A percentile compares a stretch with the other conserved stretches of the same genome.
Conservation (phyloP, 2,797 vertebrate genomes). For the Malacoraja senta region DNA sequence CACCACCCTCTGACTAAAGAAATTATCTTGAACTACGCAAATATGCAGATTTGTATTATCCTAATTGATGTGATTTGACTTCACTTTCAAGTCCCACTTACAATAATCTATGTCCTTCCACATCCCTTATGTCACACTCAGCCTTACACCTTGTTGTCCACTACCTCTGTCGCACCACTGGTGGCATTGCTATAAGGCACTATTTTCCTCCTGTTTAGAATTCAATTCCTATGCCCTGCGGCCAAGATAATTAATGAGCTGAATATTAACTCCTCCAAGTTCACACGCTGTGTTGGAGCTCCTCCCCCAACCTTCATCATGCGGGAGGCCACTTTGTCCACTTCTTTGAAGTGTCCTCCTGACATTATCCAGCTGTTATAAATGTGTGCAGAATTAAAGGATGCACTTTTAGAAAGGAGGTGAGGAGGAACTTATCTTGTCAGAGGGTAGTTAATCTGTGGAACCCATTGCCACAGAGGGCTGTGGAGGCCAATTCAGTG, state of each 20-base stretch:
- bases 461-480: too few relatives aligned
- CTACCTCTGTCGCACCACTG: neutral
- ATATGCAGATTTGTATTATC: neutral
- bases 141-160: neutral
- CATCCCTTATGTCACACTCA: neutral
- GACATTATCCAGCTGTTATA: neutral
- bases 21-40: neutral
- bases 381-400: too few relatives aligned
- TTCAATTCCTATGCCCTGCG: neutral
- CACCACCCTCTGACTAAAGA: too few relatives aligned
- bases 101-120: too few relatives aligned
- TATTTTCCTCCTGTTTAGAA: neutral
- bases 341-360: neutral
- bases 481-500: too few relatives aligned
- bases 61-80: conserved; percentile 16
- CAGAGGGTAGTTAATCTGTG: too few relatives aligned
- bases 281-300: neutral
- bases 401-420: too few relatives aligned
- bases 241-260: neutral
- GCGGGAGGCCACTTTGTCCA: neutral
- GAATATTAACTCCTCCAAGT: neutral
- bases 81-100: neutral
- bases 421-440: too few relatives aligned
- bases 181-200: neutral
- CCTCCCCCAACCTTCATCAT: neutral